Percentiles rank a stretch among this genome's conserved stretches.
Conservation (phyloP, 2,888 invertebrate genomes). For the Tetranychus piercei region DNA sequence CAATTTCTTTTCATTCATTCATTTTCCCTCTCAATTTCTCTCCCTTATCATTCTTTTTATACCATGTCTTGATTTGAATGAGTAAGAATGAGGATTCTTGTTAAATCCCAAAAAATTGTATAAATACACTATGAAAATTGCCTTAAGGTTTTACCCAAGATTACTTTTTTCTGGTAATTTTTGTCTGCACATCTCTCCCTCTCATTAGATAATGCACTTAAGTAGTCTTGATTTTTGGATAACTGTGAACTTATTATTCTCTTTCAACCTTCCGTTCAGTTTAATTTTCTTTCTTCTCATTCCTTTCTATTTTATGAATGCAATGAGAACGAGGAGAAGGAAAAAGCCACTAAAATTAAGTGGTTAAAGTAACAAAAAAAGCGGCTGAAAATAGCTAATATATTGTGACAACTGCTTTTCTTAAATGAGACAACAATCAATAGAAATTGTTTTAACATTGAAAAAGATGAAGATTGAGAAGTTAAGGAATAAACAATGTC, state of each 20-base stretch:
- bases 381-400: background rate
- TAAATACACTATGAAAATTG: background rate
- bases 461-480: background rate
- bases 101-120: background rate
- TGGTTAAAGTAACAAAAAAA: background rate
- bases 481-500: background rate
- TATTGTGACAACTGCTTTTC: background rate
- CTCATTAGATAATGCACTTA: background rate
- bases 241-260: background rate
- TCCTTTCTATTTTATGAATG: background rate
- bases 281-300: background rate
- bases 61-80: background rate
- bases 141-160: background rate
- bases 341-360: conserved; percentile 1
- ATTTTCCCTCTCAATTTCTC: background rate
- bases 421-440: background rate
- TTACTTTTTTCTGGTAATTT: background rate
- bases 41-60: background rate
- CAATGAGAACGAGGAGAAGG: background rate
- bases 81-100: background rate
- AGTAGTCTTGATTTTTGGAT: background rate
- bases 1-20: background rate
- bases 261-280: background rate
- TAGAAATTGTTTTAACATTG: conserved; percentile 1
- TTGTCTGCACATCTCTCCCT: background rate